These are phyloP conservation scores for Eonycteris spelaea DNA, from an alignment of 2,113 vertebrate species.

Conservation along the genomic window DNA sequence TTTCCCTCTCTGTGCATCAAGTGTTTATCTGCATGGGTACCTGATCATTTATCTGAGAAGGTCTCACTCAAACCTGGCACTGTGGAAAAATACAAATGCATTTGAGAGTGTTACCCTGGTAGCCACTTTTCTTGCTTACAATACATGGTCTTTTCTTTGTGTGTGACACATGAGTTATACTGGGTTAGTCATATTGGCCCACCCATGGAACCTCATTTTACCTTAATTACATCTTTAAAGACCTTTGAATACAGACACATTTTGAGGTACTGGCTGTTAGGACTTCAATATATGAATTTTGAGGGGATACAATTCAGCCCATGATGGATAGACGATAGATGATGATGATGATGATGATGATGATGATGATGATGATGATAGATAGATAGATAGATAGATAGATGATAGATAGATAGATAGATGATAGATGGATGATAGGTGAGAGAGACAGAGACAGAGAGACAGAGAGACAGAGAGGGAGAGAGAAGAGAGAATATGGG, in stretches of 20 bases:
- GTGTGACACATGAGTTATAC: neutral
- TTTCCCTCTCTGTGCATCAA: no score
- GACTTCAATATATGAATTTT: neutral
- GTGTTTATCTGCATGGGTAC: no score
- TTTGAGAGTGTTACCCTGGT: no score
- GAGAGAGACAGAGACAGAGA: neutral
- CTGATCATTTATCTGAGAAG: no score
- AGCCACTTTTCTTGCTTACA: no score
- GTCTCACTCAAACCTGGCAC: no score
- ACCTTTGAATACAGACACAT: neutral
- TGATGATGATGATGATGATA: no score
- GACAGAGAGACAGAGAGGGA: neutral
- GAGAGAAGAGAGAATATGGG: neutral
- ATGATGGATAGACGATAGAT: neutral
- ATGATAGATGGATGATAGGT: no score
- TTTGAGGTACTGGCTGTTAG: neutral
- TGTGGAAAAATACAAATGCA: no score
- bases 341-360: no score
- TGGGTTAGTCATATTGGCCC: neutral
- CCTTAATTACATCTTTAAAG: neutral
- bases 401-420: no score
- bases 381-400: no score
- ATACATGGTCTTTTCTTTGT: neutral
- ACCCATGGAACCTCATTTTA: neutral
- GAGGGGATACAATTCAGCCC: neutral